A percentile compares a stretch with the other conserved stretches of the same genome.
Evolutionary conservation across 2,888 invertebrate species (phyloP).

Genomic region (Apotomis betuletana): DNA sequence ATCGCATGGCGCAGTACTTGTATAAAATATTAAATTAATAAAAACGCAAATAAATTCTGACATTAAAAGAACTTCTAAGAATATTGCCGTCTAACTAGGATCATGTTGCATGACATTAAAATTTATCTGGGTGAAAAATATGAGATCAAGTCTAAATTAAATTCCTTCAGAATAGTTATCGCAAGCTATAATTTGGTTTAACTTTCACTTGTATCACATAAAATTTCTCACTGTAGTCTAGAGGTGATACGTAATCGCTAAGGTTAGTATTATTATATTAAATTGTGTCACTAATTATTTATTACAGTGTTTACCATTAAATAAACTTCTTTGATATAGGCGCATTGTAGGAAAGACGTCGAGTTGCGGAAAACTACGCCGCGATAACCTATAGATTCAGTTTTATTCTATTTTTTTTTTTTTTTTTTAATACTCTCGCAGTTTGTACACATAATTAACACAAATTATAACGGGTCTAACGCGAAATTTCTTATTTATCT

Average conservation of each 20-base stretch:
- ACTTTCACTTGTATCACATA: neutral
- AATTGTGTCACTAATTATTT: neutral
- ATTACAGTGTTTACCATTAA: neutral
- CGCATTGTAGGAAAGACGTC: too few relatives aligned
- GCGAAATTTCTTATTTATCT: too few relatives aligned
- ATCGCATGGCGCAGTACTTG: too few relatives aligned
- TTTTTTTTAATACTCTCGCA: too few relatives aligned
- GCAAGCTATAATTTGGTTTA: neutral
- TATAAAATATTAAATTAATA: neutral
- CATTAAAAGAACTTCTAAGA: neutral
- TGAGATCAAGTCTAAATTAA: neutral
- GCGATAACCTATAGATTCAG: too few relatives aligned
- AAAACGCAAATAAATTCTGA: neutral
- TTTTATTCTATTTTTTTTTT: too few relatives aligned
- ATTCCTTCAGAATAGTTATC: neutral
- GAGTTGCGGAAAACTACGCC: too few relatives aligned
- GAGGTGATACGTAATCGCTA: slow-evolving; percentile 13
- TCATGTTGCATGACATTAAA: neutral
- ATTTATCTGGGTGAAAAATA: neutral
- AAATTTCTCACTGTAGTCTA: slow-evolving; percentile 11
- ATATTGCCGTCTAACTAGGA: neutral
- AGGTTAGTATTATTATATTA: neutral
- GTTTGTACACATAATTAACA: too few relatives aligned
- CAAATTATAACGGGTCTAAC: too few relatives aligned
- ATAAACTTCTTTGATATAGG: too few relatives aligned